These are phyloP conservation scores for Agraylea sexmaculata DNA, from an alignment of 1,140 invertebrate species.

Conservation along the genomic window DNA sequence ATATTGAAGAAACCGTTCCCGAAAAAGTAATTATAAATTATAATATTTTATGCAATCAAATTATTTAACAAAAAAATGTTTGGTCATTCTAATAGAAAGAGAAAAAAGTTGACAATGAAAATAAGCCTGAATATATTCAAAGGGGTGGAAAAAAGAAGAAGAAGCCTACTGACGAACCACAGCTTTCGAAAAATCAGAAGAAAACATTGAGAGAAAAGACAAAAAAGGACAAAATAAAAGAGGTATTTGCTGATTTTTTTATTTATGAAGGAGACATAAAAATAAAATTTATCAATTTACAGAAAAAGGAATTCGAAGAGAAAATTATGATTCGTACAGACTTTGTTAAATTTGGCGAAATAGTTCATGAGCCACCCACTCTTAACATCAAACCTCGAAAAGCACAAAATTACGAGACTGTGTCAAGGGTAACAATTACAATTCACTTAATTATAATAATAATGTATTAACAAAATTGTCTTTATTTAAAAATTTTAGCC, in stretches of 20 bases:
- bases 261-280: neutral
- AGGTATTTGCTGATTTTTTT: conserved; percentile 11
- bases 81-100: conserved; percentile 1
- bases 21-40: neutral
- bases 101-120: neutral
- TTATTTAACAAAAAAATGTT: neutral
- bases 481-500: conserved; percentile 29
- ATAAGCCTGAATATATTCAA: neutral
- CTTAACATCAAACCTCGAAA: conserved; percentile 36
- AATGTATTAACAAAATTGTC: neutral
- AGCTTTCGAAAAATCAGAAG: conserved; percentile 38
- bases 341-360: conserved; percentile 52
- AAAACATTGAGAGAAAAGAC: conserved; percentile 30
- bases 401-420: conserved; percentile 23
- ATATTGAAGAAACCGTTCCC: conserved; percentile 13
- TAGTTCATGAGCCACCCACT: conserved; percentile 50
- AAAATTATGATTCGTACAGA: conserved; percentile 28
- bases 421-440: conserved; percentile 29
- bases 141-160: conserved; percentile 10
- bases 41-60: conserved; percentile 1
- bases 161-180: conserved; percentile 20
- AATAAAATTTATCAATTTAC: conserved; percentile 4
- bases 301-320: conserved; percentile 16
- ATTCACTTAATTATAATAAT: neutral
- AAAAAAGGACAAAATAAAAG: conserved; percentile 33